Conservation (phyloP, 2,888 invertebrate genomes). For the Esperia sulphurella region DNA sequence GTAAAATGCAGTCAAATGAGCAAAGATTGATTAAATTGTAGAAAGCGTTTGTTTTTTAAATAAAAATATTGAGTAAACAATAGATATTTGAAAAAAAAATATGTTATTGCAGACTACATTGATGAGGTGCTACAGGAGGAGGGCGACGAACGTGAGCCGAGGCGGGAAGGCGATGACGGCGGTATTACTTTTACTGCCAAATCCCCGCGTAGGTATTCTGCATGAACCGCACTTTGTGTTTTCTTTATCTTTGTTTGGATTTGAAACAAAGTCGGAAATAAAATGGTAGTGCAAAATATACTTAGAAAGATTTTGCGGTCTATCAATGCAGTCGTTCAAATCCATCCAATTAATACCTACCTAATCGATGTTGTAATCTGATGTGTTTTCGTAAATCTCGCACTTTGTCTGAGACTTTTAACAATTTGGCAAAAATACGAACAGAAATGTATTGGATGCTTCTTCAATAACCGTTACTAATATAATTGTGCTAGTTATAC, state of each 20-base stretch:
- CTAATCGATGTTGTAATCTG: constrained; percentile 42
- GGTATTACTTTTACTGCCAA: constrained; percentile 94
- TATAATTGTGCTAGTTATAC: constrained; percentile 33
- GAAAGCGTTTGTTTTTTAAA: neutral
- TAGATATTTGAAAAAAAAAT: neutral
- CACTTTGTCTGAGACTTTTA: constrained; percentile 17
- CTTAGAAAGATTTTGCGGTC: neutral
- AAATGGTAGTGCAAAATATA: neutral
- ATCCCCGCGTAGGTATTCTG: constrained; percentile 89
- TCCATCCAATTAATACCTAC: constrained; percentile 35
- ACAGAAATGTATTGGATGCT: constrained; percentile 6
- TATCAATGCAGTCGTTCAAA: constrained; percentile 26
- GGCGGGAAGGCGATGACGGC: constrained; percentile 85
- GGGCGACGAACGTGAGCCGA: constrained; percentile 70
- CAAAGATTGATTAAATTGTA: neutral
- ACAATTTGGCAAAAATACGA: neutral
- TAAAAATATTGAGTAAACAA: neutral
- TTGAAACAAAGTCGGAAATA: constrained; percentile 37
- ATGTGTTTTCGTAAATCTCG: constrained; percentile 33
- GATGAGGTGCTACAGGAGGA: constrained; percentile 88
- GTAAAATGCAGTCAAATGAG: neutral
- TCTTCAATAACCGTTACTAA: constrained; percentile 18
- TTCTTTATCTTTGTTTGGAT: constrained; percentile 45
- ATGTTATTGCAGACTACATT: constrained; percentile 84
- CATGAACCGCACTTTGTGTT: constrained; percentile 52